Evolutionary conservation across 2,113 vertebrate species (phyloP), one percentile per base, ranked within the genome.

Genomic region (Phalacrocorax carbo): DNA sequence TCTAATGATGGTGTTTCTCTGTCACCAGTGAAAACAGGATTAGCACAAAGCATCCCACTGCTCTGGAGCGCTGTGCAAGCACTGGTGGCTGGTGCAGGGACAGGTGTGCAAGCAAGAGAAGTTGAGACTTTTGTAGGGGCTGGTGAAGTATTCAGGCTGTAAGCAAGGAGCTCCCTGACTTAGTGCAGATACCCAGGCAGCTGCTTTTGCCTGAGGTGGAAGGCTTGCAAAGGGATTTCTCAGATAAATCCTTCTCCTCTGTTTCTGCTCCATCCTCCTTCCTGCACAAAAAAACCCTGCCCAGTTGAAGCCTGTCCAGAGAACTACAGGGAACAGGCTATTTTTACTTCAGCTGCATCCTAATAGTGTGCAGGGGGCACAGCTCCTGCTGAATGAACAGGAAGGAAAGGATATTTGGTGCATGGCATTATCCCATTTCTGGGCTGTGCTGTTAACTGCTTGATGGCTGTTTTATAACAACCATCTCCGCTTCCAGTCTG

Each of bases 281-380:
- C 46, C 36, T 26, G 40, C 38, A 90, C 29, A 57, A 49, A 61
- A 54, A 52, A 54, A 4, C 12, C 5, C 36, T 70, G 44, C 11
- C 68, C 46, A 73, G 46, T 36, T 80, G 71, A 80, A 83, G 19
- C 13, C 32, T 29, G 25, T 62, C 51, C 52, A 68, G 26, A 71
- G 38, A 38, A 81, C 75, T 86, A 25, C n/a, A 84, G 60, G 36
- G 44, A 82, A 52, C 14, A 80, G 21, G 27, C 57, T 95, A 78
- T 89, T 95, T 93, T 94, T 85, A 85, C 72, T 89, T 89, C 83
- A 86, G 15, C 68, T 84, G n/a, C 46, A 62, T 88, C 54, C 55
- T 73, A 88, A 62, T 32, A 55, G 13, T 40, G 14, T 54, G 18
- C 62, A 76, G 36, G 15, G 49, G 38, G 5, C 5, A 40, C 0